Evolutionary conservation across 1,140 invertebrate genomes (phyloP).

Genomic region (Bradynema listronoti): DNA sequence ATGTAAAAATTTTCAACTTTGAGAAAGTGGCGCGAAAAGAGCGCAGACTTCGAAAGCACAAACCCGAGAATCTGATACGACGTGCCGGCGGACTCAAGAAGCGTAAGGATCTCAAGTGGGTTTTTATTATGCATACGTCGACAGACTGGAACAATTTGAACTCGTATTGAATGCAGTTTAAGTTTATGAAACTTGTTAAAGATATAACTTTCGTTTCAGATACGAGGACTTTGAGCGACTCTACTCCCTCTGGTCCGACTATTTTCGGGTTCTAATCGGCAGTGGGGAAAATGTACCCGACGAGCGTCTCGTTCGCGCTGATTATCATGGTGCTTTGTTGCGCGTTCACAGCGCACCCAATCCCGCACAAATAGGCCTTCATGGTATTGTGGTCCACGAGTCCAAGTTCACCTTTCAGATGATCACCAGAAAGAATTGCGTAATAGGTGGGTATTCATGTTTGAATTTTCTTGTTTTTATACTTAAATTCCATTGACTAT

Average conservation of each 20-base stretch:
- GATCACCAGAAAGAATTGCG: constrained; percentile 27
- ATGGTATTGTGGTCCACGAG: constrained; percentile 42
- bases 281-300: constrained; percentile 13
- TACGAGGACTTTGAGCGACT: constrained; percentile 11
- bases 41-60: constrained; percentile 1
- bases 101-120: constrained; percentile 17
- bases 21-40: constrained; percentile 13
- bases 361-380: constrained; percentile 31
- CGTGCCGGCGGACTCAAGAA: constrained; percentile 22
- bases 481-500: constrained; percentile 13
- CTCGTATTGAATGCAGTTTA: neutral
- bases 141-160: neutral
- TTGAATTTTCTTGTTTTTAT: neutral
- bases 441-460: constrained; percentile 27
- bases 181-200: neutral
- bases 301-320: constrained; percentile 21
- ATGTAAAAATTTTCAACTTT: constrained; percentile 34
- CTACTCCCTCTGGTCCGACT: constrained; percentile 23
- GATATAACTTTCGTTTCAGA: constrained; percentile 9
- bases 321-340: constrained; percentile 35
- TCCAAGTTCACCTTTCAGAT: constrained; percentile 39
- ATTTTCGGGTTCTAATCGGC: constrained; percentile 29
- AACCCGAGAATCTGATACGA: constrained; percentile 24
- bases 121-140: neutral
- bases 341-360: constrained; percentile 27